Evolutionary conservation across 2,888 invertebrate genomes (phyloP).

Genomic region (Zaprionus lineosus): DNA sequence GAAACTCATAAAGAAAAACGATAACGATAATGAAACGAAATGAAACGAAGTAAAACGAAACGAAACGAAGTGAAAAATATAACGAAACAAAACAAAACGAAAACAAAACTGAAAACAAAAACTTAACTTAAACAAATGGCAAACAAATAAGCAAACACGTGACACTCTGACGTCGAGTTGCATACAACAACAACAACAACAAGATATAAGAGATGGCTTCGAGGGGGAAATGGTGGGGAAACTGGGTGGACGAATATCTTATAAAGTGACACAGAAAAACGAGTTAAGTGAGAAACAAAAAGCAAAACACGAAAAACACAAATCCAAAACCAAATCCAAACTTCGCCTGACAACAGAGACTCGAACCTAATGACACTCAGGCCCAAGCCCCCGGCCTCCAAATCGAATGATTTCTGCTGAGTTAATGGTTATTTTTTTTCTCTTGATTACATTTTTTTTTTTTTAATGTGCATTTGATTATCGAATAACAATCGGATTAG

Average conservation of each 20-base stretch:
- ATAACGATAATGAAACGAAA: slow-evolving; percentile 28
- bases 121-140: slow-evolving; percentile 16
- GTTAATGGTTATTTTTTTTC: no score
- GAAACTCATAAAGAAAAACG: slow-evolving; percentile 35
- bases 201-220: no score
- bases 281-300: slow-evolving; percentile 26
- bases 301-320: not conserved
- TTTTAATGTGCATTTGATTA: no score
- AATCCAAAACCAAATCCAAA: slow-evolving; percentile 14
- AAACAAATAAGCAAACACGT: slow-evolving; percentile 48
- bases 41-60: not conserved
- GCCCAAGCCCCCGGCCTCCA: no score
- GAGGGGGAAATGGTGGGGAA: no score
- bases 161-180: slow-evolving; percentile 47
- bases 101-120: slow-evolving; percentile 33
- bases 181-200: no score
- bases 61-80: no score
- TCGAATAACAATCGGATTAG: no score
- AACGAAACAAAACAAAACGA: slow-evolving; percentile 31
- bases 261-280: slow-evolving; percentile 67
- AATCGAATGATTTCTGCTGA: no score
- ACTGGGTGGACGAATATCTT: slow-evolving; percentile 13
- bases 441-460: no score
- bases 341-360: slow-evolving; percentile 12
- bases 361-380: slow-evolving; percentile 30